Base-by-base conservation (phyloP, 2,113 vertebrate genomes). In the Accipiter virgatus region DNA sequence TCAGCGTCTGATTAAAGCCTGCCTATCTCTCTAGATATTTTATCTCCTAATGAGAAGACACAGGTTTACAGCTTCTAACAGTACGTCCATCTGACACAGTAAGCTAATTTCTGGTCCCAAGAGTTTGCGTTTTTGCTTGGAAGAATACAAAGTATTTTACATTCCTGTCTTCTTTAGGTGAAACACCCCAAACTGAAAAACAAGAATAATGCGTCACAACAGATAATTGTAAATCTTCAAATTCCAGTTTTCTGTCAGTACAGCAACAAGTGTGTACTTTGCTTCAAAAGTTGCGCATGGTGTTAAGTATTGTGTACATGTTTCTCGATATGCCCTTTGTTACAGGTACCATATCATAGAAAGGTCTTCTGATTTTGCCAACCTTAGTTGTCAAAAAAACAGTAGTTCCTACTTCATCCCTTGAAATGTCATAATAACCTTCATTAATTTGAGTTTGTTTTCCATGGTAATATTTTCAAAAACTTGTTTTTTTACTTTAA, bases 281-380 rank as follows among this genome's bases (percentile, higher is more conserved):
- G 34, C 47, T 67, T n/a, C 74, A 32, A 0, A 20, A 90, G 71
- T 31, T 58, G 85, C 52, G 12, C 15, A 0, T 36, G 61, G 27
- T 42, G 36, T 16, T 53, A 43, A 19, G 20, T 17, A 12, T 22
- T 0, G 8, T 79, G 47, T 42, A 8, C 5, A 0, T 53, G 43
- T 29, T 70, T 70, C 86, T 67, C 17, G 0, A 1, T 34, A 4
- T 34, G 47, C 56, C 83, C 42, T 42, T 38, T 56, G 52, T 11
- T 15, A 65, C 61, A 34, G 40, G 21, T 50, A 4, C 61, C 55
- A 59, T 20, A 75, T 70, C 65, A 22, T 10, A 47, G 65, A 70
- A 70, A 26, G 73, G 7, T 17, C 56, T 90, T 74, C 45, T 19
- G 65, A 9, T 74, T 74, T 70, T 66, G 34, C 66, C 78, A 90